Evolutionary conservation across 2,888 invertebrate genomes (phyloP), one percentile per base, ranked within the genome.

Genomic region (Drosophila mulleri): DNA sequence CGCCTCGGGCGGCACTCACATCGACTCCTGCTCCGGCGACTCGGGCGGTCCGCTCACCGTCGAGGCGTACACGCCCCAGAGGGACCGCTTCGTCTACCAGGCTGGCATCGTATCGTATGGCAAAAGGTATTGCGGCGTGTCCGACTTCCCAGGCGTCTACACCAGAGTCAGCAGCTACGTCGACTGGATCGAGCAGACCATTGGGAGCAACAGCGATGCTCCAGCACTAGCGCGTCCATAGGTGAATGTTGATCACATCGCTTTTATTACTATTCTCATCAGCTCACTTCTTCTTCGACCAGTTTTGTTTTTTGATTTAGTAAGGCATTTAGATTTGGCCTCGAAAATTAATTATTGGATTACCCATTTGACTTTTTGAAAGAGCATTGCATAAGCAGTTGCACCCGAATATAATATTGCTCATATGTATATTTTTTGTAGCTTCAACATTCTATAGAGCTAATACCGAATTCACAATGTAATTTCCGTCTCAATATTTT

Each of bases 1-100:
- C 18, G 84, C 89, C 44, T 64, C 70, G 12, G 89, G 89, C 8
- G 79, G 73, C 7, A 0, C 39, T 0, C 68, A 67, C 3, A 61
- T 83, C 1, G 89, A 95, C 81, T 88, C 92, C 3, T 95, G 95
- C 63, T 83, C 93, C 14, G 95, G 95, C 1, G 95, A 95, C 80
- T 95, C 95, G 50, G 95, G 95, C 14, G 95, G 95, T 0, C 95
- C 95, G 0, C 91, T 95, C 3, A 85, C 89, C 47, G 58, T 64
- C 3, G 88, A 80, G 50, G 64, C 50, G 0, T 66, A 20, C 8
- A 69, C 72, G 3, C 58, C 64, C 7, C 48, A 52, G 7, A 52
- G 64, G 11, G 48, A 81, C 35, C 70, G 70, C 1, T 79, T 57
- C 23, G 82, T 75, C 20, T 86, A 83, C 20, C 35, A 72, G 23